Percentiles rank a stretch among this genome's conserved stretches.
Conservation (phyloP, 2,113 vertebrate species). For the Scytalopus superciliaris region DNA sequence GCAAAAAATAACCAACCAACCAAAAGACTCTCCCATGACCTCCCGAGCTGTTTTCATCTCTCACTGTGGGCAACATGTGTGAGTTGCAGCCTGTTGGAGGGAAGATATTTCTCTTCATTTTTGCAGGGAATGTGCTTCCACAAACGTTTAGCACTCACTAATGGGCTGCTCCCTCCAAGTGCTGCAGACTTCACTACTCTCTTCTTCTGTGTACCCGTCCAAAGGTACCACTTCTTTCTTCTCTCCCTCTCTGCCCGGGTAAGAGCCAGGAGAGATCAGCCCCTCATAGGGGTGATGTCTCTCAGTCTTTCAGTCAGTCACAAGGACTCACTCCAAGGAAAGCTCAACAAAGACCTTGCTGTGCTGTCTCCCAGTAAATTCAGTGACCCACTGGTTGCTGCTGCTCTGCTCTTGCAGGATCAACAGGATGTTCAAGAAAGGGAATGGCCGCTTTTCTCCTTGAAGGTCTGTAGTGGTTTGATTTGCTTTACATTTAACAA, state of each 20-base stretch:
- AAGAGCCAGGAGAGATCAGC: not conserved
- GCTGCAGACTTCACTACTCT: not conserved
- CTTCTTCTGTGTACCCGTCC: not conserved
- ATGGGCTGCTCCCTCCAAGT: not conserved
- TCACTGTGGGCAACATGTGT: not conserved
- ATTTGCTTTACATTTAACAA: not conserved
- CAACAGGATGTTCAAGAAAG: not conserved
- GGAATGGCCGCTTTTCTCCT: not conserved
- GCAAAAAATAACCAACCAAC: slow-evolving; percentile 10
- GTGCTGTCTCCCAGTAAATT: not conserved
- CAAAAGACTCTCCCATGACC: not conserved
- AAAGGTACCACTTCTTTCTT: not conserved
- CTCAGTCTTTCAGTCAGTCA: not conserved
- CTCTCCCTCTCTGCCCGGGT: not conserved
- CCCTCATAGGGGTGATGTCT: not conserved
- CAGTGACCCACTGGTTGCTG: not conserved
- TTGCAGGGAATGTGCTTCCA: not conserved
- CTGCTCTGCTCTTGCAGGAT: not conserved
- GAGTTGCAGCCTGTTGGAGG: not conserved
- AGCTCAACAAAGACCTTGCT: not conserved
- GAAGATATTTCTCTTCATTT: not conserved
- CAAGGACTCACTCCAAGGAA: not conserved
- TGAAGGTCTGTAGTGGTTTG: not conserved
- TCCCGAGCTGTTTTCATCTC: not conserved
- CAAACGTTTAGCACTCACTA: not conserved